Conservation (phyloP, 2,888 invertebrate species). For the Thecophora atra region DNA sequence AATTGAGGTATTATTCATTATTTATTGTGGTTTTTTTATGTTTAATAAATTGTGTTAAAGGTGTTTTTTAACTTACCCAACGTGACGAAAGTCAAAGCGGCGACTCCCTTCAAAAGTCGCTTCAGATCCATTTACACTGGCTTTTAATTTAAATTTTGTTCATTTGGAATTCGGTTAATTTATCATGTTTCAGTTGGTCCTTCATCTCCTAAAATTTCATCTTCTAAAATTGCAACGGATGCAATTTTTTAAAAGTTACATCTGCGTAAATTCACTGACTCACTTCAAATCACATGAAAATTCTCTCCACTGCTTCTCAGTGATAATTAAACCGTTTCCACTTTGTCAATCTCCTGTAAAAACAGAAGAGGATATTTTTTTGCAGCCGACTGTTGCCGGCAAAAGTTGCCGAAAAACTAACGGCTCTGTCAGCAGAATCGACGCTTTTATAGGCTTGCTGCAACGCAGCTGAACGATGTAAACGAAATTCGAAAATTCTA, state of each 20-base stretch:
- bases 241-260: background rate
- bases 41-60: no score
- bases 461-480: background rate
- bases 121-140: conserved; percentile 8
- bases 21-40: no score
- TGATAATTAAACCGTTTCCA: no score
- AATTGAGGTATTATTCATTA: no score
- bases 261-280: no score
- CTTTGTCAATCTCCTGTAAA: no score
- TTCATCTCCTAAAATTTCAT: no score
- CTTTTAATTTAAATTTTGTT: no score
- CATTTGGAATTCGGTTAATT: no score
- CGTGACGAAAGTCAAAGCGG: conserved; percentile 17
- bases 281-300: no score
- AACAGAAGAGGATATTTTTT: background rate
- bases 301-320: no score
- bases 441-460: conserved; percentile 26
- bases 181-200: no score
- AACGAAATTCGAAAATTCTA: background rate
- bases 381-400: background rate
- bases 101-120: conserved; percentile 13
- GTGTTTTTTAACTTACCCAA: conserved; percentile 25
- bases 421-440: background rate
- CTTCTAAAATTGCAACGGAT: background rate
- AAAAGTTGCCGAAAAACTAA: conserved; percentile 23